Base-by-base conservation (phyloP, 2,113 vertebrate genomes). In the Pelecanus crispus region DNA sequence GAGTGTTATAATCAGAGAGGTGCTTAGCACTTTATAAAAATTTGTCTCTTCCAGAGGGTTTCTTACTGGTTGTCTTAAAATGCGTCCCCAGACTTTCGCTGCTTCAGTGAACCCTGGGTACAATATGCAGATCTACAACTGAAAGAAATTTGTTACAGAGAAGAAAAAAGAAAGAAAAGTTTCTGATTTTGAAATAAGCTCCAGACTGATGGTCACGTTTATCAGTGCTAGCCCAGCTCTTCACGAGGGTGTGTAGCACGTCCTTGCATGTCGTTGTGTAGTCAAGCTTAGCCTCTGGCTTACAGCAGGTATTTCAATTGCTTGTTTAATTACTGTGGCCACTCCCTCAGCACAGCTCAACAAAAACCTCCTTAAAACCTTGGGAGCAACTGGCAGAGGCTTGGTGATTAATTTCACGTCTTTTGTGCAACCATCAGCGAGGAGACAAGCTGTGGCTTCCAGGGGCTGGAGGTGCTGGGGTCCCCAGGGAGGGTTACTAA, bases 211-310 rank as follows among this genome's bases (percentile, higher is more conserved):
- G 32, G 20, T 50, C 3, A 2, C 1, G 8, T 17, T 29, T 65
- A 68, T 31, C 1, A 8, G 61, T 45, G 44, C 86, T 19, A 78
- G 58, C 59, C 74, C 49, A 81, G 61, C 7, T 29, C 32, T 78
- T 77, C 1, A 5, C 31, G 70, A 86, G 85, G 29, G 32, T 2
- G 6, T 21, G 49, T 42, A 47, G 40, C 50, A 44, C 7, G 1
- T 56, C 1, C 1, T 11, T 24, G 40, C 50, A 44, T 6, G 1
- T 56, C 1, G 1, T 11, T 24, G 29, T 16, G 44, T 21, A 58
- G 75, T 36, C 42, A 78, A 53, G 44, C 15, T 88, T 53, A 88
- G 59, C 65, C 45, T 56, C 68, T 56, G 68, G 56, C n/a, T 67
- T 40, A 36, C 19, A 68, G 61, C 26, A 28, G 47, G n/a, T 63